These are phyloP conservation scores for Gonocerus acuteangulatus DNA, from an alignment of 2,888 invertebrate species.

Conservation along the genomic window DNA sequence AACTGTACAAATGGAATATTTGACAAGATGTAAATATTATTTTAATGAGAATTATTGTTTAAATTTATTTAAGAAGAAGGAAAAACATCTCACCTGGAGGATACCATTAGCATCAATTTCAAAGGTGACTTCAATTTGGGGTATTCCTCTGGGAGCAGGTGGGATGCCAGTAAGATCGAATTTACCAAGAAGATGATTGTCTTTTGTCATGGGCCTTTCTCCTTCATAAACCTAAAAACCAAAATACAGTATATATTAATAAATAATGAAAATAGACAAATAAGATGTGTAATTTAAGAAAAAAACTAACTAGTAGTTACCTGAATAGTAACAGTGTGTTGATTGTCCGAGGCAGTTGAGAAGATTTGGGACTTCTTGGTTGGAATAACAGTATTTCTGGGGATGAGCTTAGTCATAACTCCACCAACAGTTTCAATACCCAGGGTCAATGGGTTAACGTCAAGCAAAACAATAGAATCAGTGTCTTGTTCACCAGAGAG, in stretches of 20 bases:
- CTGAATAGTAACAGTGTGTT: conserved; percentile 97
- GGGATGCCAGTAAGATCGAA: conserved; percentile 97
- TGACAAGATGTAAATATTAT: too few species aligned
- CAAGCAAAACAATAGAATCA: conserved; percentile 89
- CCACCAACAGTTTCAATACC: conserved; percentile 99
- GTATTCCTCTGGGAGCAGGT: conserved; percentile 86
- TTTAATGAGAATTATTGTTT: neutral
- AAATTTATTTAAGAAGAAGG: neutral
- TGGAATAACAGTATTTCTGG: conserved; percentile 96
- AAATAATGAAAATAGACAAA: too few species aligned
- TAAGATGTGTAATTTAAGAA: too few species aligned
- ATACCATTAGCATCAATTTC: conserved; percentile 94
- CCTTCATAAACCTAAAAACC: conserved; percentile 81
- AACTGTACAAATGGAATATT: neutral
- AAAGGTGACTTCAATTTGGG: conserved; percentile 90
- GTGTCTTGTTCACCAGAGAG: conserved; percentile 95
- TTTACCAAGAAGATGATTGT: conserved; percentile 96
- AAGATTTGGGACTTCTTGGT: conserved; percentile 99
- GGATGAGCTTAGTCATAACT: conserved; percentile 98
- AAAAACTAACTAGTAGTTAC: conserved; percentile 39
- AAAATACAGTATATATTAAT: neutral
- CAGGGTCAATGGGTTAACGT: conserved; percentile 97
- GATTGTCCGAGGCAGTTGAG: conserved; percentile 98
- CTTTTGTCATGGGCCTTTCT: conserved; percentile 99
- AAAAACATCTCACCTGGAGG: conserved; percentile 52